These are phyloP conservation scores for Nomada fucata DNA, from an alignment of 2,888 invertebrate genomes.

Conservation along the genomic window DNA sequence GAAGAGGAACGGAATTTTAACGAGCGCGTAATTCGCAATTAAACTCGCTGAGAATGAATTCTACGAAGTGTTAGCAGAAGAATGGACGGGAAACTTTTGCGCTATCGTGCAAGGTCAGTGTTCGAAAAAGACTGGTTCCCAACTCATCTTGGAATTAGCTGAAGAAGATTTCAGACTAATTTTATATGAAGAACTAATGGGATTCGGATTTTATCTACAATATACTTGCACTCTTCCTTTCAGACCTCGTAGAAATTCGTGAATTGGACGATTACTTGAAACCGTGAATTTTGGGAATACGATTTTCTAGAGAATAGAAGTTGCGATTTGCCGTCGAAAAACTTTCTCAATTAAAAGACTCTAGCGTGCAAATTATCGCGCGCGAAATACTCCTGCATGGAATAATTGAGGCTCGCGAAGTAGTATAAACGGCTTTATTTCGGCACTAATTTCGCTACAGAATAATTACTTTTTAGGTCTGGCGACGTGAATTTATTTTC, in stretches of 20 bases:
- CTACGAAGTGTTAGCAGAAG: background rate
- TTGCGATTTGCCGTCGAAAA: background rate
- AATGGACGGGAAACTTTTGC: background rate
- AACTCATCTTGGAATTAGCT: too few relatives aligned
- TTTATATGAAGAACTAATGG: too few relatives aligned
- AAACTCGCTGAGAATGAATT: background rate
- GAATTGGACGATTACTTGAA: too few relatives aligned
- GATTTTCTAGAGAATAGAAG: background rate
- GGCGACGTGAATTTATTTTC: too few relatives aligned
- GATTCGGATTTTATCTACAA: too few relatives aligned
- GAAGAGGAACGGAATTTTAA: background rate
- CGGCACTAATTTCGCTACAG: background rate
- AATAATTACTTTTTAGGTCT: background rate
- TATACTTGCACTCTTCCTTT: background rate
- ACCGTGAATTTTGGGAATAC: background rate
- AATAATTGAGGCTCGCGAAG: background rate
- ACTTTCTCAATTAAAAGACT: background rate
- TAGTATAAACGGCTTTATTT: conserved; percentile 34
- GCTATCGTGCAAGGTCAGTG: too few relatives aligned
- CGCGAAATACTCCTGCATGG: background rate
- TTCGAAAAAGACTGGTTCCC: too few relatives aligned
- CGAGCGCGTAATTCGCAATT: conserved; percentile 18
- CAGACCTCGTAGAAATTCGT: background rate
- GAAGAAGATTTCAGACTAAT: too few relatives aligned
- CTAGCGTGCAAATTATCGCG: background rate